A percentile compares a stretch with the other conserved stretches of the same genome.
These are phyloP conservation scores for Sialis fuliginosa DNA, from an alignment of 2,888 invertebrate species.

Conservation along the genomic window DNA sequence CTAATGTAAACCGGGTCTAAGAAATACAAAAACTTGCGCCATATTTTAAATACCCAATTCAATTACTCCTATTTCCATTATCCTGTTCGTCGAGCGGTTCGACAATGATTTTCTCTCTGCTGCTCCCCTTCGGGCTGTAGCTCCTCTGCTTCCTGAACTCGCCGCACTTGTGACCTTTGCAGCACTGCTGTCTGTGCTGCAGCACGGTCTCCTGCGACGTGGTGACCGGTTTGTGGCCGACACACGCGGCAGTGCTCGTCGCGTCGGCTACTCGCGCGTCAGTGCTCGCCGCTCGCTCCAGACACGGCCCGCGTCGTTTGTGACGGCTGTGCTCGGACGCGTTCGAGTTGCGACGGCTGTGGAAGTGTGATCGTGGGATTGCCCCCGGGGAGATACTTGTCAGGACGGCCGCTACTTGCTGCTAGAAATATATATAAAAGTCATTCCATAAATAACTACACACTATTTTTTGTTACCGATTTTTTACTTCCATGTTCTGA, in stretches of 20 bases:
- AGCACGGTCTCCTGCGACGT: conserved; percentile 1
- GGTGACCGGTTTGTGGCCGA: not conserved
- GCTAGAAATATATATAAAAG: too few relatives aligned
- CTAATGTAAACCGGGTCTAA: too few relatives aligned
- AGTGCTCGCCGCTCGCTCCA: conserved; percentile 4
- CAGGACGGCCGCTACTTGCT: conserved; percentile 2
- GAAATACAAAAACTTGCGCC: too few relatives aligned
- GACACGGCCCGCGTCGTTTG: conserved; percentile 12
- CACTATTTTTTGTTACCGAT: too few relatives aligned
- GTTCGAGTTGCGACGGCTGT: conserved; percentile 23
- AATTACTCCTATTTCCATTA: conserved; percentile 3
- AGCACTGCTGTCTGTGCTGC: conserved; percentile 5
- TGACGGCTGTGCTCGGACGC: conserved; percentile 24
- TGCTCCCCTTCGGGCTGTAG: conserved; percentile 3
- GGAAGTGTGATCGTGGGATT: conserved; percentile 6
- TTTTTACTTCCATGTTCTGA: too few relatives aligned
- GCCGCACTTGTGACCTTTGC: conserved; percentile 11
- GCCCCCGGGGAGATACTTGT: conserved; percentile 11
- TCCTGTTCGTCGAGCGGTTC: conserved; percentile 1
- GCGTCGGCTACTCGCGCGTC: conserved; percentile 1
- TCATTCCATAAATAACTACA: too few relatives aligned
- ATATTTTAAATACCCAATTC: not conserved
- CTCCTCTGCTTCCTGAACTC: conserved; percentile 4
- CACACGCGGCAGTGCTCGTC: not conserved
- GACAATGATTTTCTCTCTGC: not conserved